A percentile compares a stretch with the other conserved stretches of the same genome.
phyloP scores from a whole-genome alignment of 2,888 invertebrate genomes.

The Acronicta leporina region DNA sequence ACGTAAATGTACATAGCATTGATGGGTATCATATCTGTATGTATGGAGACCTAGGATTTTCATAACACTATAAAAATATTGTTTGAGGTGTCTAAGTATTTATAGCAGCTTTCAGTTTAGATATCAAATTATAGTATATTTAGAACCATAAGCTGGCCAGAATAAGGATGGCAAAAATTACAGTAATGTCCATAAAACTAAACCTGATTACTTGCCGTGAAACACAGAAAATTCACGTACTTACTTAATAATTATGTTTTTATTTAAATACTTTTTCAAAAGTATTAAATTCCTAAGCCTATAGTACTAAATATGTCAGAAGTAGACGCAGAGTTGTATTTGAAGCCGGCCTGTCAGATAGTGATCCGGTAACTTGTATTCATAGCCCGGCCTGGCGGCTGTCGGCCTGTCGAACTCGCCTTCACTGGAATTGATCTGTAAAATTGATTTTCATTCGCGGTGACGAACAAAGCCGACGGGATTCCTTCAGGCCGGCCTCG shows the following conservation, averaged over 20 bases:
- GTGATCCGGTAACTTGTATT: constrained; percentile 75
- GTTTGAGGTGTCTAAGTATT: too few species aligned
- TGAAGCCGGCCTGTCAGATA: constrained; percentile 59
- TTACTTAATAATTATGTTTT: too few species aligned
- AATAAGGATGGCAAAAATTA: too few species aligned
- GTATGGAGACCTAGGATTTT: too few species aligned
- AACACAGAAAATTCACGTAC: too few species aligned
- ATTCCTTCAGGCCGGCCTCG: constrained; percentile 20
- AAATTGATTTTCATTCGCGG: constrained; percentile 77
- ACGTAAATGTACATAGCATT: neutral
- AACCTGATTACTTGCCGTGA: too few species aligned
- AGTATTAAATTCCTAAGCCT: neutral
- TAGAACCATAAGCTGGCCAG: too few species aligned
- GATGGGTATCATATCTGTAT: too few species aligned
- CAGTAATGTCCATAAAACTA: too few species aligned
- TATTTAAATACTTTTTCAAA: neutral
- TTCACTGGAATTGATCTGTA: constrained; percentile 71
- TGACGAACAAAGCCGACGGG: constrained; percentile 66
- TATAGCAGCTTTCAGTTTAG: too few species aligned
- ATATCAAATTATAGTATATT: too few species aligned
- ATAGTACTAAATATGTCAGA: constrained; percentile 22
- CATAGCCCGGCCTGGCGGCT: constrained; percentile 67
- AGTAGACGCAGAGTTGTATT: constrained; percentile 33
- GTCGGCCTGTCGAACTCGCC: constrained; percentile 64
- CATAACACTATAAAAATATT: too few species aligned